Evolutionary conservation across 2,797 vertebrate genomes (phyloP).

Genomic region (Sylvilagus floridanus): DNA sequence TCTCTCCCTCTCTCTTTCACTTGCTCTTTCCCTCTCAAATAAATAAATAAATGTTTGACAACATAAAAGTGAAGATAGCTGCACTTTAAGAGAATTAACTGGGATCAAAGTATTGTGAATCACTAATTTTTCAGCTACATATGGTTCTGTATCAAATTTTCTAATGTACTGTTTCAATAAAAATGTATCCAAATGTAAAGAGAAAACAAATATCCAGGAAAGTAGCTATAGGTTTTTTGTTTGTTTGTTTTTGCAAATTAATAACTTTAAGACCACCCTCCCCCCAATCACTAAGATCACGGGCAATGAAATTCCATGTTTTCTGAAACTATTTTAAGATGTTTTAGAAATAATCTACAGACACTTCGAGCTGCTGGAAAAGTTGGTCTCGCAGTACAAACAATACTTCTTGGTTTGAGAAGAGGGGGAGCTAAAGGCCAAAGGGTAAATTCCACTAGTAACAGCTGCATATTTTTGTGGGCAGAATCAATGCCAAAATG

Average conservation of each 20-base stretch:
- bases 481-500: slow-evolving; percentile 67
- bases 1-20: too few species aligned
- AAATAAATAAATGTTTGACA: too few species aligned
- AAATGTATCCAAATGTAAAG: neutral
- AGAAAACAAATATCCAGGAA: neutral
- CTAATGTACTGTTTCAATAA: slow-evolving; percentile 21
- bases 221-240: neutral
- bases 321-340: slow-evolving; percentile 61
- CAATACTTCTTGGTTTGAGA: slow-evolving; percentile 82
- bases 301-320: neutral
- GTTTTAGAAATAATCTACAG: slow-evolving; percentile 61
- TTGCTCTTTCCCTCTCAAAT: too few species aligned
- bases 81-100: neutral
- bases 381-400: slow-evolving; percentile 75
- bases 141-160: slow-evolving; percentile 3
- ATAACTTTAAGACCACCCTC: neutral
- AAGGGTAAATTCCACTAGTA: slow-evolving; percentile 85
- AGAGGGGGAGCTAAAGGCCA: slow-evolving; percentile 84
- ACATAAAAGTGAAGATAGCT: neutral
- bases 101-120: neutral
- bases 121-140: neutral
- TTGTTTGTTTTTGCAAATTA: neutral
- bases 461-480: slow-evolving; percentile 83
- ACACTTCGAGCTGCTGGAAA: slow-evolving; percentile 67
- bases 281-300: neutral